Evolutionary conservation across 2,113 vertebrate species (phyloP).

Genomic region (Urocynchramus pylzowi): DNA sequence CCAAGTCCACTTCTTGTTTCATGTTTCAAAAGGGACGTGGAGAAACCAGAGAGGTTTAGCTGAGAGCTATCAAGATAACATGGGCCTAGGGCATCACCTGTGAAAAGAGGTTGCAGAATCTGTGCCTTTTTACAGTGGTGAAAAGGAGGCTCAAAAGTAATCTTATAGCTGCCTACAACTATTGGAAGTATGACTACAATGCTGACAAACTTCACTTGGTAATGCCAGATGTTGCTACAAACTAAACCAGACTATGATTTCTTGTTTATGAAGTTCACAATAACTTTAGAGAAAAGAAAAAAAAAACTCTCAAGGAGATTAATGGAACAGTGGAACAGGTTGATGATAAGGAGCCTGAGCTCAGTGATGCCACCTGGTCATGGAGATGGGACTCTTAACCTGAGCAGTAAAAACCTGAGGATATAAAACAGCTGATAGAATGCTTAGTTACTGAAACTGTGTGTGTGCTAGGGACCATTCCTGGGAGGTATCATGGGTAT

Average conservation of each 20-base stretch:
- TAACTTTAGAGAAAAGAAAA: not conserved
- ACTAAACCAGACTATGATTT: not conserved
- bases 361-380: not conserved
- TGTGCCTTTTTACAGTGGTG: not conserved
- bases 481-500: not conserved
- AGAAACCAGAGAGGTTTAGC: not conserved
- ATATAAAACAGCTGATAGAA: not conserved
- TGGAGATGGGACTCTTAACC: not conserved
- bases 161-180: not conserved
- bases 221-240: not conserved
- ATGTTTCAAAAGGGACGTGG: not conserved
- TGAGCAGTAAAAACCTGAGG: not conserved
- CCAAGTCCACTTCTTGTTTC: not conserved
- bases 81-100: not conserved
- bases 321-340: not conserved
- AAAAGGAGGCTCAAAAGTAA: not conserved
- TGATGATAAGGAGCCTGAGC: not conserved
- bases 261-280: not conserved
- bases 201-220: not conserved
- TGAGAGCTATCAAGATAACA: not conserved
- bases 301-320: not conserved
- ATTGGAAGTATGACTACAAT: not conserved
- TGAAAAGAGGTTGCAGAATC: not conserved
- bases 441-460: not conserved
- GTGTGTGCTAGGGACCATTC: not conserved